Conservation (phyloP, 1,140 invertebrate species). For the Micrasema longulum region DNA sequence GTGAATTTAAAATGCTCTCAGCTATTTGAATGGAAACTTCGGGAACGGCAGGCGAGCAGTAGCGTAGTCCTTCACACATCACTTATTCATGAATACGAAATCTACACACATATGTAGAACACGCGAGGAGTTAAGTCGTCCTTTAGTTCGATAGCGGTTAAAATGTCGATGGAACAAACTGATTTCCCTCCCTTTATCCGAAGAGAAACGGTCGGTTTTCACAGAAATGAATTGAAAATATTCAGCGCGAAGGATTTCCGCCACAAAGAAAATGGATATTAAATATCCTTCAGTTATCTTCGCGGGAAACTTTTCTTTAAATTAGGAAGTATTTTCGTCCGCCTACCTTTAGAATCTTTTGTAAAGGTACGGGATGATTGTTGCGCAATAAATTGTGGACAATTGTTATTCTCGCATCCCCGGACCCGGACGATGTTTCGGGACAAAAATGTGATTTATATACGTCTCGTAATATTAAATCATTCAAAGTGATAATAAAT, state of each 20-base stretch:
- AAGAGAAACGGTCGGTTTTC: too few relatives aligned
- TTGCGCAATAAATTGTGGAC: slow-evolving; percentile 13
- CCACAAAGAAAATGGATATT: slow-evolving; percentile 23
- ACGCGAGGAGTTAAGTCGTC: background rate
- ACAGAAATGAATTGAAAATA: too few relatives aligned
- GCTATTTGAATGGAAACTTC: slow-evolving; percentile 14
- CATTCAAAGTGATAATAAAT: slow-evolving; percentile 34
- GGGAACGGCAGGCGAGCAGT: background rate
- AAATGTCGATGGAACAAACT: too few relatives aligned
- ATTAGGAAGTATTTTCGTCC: slow-evolving; percentile 15
- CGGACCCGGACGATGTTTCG: background rate
- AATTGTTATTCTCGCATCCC: slow-evolving; percentile 7
- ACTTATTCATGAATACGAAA: slow-evolving; percentile 5
- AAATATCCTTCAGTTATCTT: slow-evolving; percentile 16
- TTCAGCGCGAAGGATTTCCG: background rate
- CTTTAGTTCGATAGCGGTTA: slow-evolving; percentile 9
- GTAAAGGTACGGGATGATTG: slow-evolving; percentile 1
- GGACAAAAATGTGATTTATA: slow-evolving; percentile 23
- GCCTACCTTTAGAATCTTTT: slow-evolving; percentile 17
- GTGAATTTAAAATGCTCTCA: slow-evolving; percentile 8
- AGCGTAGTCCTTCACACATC: background rate
- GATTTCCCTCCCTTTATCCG: too few relatives aligned
- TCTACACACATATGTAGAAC: slow-evolving; percentile 1
- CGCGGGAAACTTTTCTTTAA: slow-evolving; percentile 6
- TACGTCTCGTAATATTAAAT: slow-evolving; percentile 25